Conservation (phyloP, 2,113 vertebrate genomes). For the Felis chaus region DNA sequence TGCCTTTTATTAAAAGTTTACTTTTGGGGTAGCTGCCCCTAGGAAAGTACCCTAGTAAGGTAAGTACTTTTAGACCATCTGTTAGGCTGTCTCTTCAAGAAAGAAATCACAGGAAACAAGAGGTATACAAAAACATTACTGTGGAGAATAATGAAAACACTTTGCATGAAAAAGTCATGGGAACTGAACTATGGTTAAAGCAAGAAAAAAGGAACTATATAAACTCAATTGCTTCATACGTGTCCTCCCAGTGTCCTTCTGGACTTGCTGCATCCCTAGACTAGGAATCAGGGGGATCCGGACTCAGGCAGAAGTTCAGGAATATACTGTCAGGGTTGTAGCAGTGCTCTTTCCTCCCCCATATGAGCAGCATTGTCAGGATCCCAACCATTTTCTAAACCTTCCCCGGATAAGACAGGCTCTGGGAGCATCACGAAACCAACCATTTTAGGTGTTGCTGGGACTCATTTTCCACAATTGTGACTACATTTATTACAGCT, state of each 20-base stretch:
- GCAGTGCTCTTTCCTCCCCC: background rate
- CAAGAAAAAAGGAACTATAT: background rate
- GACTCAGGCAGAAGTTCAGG: background rate
- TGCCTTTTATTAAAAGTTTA: background rate
- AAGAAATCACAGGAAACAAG: background rate
- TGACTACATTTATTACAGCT: background rate
- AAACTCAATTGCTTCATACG: background rate
- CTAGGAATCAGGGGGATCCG: background rate
- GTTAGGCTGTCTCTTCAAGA: background rate
- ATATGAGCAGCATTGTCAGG: background rate
- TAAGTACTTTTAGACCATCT: background rate
- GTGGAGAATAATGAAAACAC: conserved; percentile 69
- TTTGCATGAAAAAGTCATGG: conserved; percentile 68
- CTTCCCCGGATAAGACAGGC: background rate
- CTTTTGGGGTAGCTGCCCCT: background rate
- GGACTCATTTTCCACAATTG: background rate
- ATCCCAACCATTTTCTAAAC: background rate
- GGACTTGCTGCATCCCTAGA: background rate
- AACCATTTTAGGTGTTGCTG: background rate
- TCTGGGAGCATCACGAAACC: background rate
- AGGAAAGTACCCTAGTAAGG: background rate
- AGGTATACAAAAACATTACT: conserved; percentile 61
- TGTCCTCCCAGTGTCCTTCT: background rate
- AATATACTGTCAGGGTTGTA: background rate
- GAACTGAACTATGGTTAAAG: background rate